These are phyloP conservation scores for Hypocryptadius cinnamomeus DNA, from an alignment of 2,113 vertebrate species.

Conservation along the genomic window DNA sequence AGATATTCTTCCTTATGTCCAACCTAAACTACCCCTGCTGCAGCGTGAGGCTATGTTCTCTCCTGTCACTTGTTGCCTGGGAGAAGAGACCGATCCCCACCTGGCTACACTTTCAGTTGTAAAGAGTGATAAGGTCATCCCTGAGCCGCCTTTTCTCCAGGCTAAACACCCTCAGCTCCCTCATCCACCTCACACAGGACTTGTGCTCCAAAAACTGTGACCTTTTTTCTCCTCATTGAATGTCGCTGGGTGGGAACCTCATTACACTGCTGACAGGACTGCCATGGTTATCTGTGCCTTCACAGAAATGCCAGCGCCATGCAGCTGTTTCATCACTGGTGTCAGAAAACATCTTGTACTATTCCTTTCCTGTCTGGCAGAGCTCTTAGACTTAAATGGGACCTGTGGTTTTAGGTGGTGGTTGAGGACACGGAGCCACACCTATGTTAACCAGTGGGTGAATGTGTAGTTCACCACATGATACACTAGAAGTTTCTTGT, in stretches of 20 bases:
- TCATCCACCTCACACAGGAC: fast-evolving
- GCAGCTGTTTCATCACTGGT: background rate
- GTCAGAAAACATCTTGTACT: background rate
- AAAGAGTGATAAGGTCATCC: fast-evolving
- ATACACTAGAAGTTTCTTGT: background rate
- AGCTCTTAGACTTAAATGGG: background rate
- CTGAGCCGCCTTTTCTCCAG: background rate
- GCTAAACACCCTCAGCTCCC: background rate
- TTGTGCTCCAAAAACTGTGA: background rate
- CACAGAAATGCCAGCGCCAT: background rate
- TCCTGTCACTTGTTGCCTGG: background rate
- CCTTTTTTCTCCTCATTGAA: background rate
- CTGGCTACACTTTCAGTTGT: background rate
- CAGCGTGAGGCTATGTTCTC: background rate
- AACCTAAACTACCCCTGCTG: too few species aligned
- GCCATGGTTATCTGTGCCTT: background rate
- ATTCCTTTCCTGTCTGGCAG: background rate
- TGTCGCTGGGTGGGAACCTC: background rate
- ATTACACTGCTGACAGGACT: background rate
- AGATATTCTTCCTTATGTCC: background rate
- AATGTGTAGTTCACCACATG: background rate
- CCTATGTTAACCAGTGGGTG: background rate
- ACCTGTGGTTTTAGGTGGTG: background rate
- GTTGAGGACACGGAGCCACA: background rate
- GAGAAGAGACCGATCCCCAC: background rate